These are phyloP conservation scores for Tiliacea aurago DNA, from an alignment of 2,888 invertebrate genomes.

Conservation along the genomic window DNA sequence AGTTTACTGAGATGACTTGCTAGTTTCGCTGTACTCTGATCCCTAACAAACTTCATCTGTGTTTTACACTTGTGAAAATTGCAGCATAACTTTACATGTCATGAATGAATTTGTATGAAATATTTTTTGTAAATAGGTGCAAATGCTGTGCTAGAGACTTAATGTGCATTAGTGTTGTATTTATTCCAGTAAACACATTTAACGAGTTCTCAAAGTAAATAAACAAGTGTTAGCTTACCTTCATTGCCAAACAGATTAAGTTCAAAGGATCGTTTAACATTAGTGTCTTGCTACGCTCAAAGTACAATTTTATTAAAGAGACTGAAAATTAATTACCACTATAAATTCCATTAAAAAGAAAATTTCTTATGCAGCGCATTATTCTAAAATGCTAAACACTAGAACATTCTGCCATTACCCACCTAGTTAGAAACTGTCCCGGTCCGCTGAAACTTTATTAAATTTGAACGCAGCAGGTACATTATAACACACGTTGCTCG, in stretches of 20 bases:
- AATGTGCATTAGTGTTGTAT: background rate
- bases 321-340: conserved; percentile 16
- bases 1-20: conserved; percentile 12
- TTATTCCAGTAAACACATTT: conserved; percentile 16
- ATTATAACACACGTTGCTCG: conserved; percentile 33
- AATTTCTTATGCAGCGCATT: background rate
- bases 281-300: background rate
- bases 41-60: background rate
- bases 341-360: conserved; percentile 12
- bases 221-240: background rate
- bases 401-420: conserved; percentile 20
- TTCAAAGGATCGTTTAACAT: background rate
- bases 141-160: background rate
- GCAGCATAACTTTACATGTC: background rate
- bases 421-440: conserved; percentile 52
- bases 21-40: background rate
- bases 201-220: conserved; percentile 2
- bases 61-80: background rate
- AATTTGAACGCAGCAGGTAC: conserved; percentile 55
- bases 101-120: background rate
- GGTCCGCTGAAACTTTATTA: conserved; percentile 58
- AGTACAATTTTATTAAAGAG: background rate
- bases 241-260: background rate
- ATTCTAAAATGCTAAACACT: conserved; percentile 22
- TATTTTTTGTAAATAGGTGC: background rate